Base-by-base conservation (phyloP, 2,888 invertebrate species). In the Muschampia plurimacula region DNA sequence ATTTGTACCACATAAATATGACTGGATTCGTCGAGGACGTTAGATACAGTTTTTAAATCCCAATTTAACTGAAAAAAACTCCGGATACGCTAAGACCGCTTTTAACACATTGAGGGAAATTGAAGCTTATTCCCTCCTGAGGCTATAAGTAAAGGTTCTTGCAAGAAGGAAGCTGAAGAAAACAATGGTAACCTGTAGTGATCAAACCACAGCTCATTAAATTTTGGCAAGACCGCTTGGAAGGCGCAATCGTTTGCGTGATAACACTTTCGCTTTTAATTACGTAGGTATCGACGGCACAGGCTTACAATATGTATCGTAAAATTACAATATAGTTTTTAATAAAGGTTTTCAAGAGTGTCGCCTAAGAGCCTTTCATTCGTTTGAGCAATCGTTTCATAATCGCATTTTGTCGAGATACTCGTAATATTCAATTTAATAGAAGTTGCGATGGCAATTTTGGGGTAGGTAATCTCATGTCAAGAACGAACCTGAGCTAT, bases 401-500 rank as follows among this genome's bases (percentile, higher is more conserved):
- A 67, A 74, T 55, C 67, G 67, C 68, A 65, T 57, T 66, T 65
- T 71, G 72, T 68, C 60, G 68, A 75, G 69, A 78, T 75, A 52
- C 52, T 15, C 52, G 52, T 52, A 75, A 78, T 78, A 78, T 79
- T 74, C 74, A 75, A 77, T 78, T 79, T 77, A 80, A 77, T 77
- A 65, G 63, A 77, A 77, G 73, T 75, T 72, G 10, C 49, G 74
- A 69, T 77, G 63, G 66, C 76, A 76, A 75, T 75, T 75, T 77
- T 76, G 72, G 62, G 76, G 55, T 22, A 60, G 72, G 72, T 72
- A 75, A 75, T 75, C 69, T 76, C 69, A 74, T 72, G 72, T 63
- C 63, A 64, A 69, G 74, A 68, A 52, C 65, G 55, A 68, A 63
- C 22, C 60, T 49, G 55, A 28, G 57, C 49, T 32, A 63, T 9